A percentile compares a stretch with the other conserved stretches of the same genome.
Conservation (phyloP, 1,140 invertebrate species). For the Drosophila seguyi region DNA sequence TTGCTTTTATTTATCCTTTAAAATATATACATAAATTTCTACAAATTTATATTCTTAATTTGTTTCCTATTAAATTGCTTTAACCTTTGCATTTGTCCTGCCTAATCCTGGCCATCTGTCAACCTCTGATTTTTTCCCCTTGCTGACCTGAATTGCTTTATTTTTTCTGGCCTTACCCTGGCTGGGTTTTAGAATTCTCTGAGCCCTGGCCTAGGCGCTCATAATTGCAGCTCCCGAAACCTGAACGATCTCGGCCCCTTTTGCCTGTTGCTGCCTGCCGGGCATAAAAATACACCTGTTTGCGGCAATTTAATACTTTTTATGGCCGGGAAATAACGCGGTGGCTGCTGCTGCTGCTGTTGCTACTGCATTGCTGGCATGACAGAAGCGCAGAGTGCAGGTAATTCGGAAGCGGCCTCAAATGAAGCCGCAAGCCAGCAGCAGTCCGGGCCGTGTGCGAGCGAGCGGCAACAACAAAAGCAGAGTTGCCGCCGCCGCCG, state of each 20-base stretch:
- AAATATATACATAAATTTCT: not conserved
- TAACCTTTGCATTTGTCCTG: not conserved
- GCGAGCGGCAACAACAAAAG: slow-evolving; percentile 61
- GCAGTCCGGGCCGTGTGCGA: slow-evolving; percentile 10
- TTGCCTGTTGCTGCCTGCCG: slow-evolving; percentile 32
- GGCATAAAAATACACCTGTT: slow-evolving; percentile 82
- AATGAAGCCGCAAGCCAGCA: slow-evolving; percentile 73
- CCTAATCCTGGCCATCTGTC: slow-evolving; percentile 17
- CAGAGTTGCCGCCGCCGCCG: slow-evolving; percentile 51
- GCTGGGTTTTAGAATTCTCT: slow-evolving; percentile 25
- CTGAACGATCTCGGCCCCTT: slow-evolving; percentile 21
- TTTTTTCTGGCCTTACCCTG: not conserved
- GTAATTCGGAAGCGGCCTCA: slow-evolving; percentile 83
- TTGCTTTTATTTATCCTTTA: too few relatives aligned
- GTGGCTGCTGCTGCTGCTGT: slow-evolving; percentile 29
- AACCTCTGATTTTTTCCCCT: not conserved
- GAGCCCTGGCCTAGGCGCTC: slow-evolving; percentile 28
- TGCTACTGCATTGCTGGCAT: slow-evolving; percentile 63
- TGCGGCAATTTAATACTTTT: slow-evolving; percentile 82
- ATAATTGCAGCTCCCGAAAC: slow-evolving; percentile 60
- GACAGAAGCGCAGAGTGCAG: slow-evolving; percentile 35
- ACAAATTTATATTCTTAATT: not conserved
- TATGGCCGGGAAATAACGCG: slow-evolving; percentile 76
- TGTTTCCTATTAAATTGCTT: not conserved
- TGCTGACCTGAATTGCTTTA: slow-evolving; percentile 39